These are phyloP conservation scores for Helogale parvula DNA, from an alignment of 2,113 vertebrate genomes.

Conservation along the genomic window DNA sequence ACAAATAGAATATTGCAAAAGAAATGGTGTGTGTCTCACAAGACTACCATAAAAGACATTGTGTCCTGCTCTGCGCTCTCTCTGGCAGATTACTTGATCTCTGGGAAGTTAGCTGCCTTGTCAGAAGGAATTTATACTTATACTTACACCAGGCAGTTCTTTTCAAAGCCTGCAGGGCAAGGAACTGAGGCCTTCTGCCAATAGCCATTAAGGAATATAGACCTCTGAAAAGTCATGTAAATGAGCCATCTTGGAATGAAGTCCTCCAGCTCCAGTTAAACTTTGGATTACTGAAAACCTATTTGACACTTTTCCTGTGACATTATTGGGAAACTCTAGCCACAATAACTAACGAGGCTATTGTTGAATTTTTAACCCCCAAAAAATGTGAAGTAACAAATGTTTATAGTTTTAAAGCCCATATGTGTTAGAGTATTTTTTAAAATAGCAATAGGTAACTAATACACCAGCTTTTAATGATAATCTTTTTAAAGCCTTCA, in stretches of 20 bases:
- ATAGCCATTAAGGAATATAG: not conserved
- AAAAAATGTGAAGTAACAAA: slow-evolving; percentile 1
- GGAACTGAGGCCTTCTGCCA: not conserved
- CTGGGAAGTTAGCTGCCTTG: not conserved
- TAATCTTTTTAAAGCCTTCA: not conserved
- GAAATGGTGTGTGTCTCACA: not conserved
- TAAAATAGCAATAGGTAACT: not conserved
- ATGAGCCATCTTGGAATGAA: not conserved
- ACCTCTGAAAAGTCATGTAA: not conserved
- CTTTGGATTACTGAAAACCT: not conserved
- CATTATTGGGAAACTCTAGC: not conserved
- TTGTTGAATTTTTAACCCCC: not conserved
- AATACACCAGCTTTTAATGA: not conserved
- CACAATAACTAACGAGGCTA: not conserved
- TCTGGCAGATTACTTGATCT: not conserved
- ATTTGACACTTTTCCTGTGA: not conserved
- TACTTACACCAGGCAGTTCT: not conserved
- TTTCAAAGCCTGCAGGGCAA: not conserved
- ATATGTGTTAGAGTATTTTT: not conserved
- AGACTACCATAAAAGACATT: not conserved
- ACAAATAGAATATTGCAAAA: not conserved
- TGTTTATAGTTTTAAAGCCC: not conserved
- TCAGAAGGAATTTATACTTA: not conserved
- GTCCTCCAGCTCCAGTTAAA: not conserved
- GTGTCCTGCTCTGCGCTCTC: not conserved